Evolutionary conservation across 2,888 invertebrate species (phyloP).

Genomic region (Drosophila birchii): DNA sequence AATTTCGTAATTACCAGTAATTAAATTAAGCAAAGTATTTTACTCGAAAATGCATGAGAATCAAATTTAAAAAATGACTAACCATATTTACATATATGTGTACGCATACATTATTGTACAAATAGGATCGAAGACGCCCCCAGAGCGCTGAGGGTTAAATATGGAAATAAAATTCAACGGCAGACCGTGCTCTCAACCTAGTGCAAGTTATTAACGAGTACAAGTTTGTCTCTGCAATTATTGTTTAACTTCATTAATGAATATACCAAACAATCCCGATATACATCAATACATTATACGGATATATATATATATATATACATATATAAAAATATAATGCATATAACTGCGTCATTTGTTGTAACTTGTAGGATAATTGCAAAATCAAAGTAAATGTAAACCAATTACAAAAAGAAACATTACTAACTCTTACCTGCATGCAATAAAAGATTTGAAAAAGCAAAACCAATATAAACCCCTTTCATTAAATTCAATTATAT

Average conservation of each 20-base stretch:
- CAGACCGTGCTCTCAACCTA: conserved; percentile 32
- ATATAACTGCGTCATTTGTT: conserved; percentile 69
- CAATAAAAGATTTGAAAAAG: conserved; percentile 71
- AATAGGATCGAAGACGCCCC: conserved; percentile 53
- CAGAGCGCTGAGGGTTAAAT: conserved; percentile 12
- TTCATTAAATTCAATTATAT: neutral
- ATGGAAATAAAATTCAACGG: conserved; percentile 31
- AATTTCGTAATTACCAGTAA: conserved; percentile 34
- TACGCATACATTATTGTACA: conserved; percentile 58
- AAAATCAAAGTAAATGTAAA: conserved; percentile 52
- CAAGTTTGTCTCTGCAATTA: conserved; percentile 52
- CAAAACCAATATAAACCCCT: conserved; percentile 3
- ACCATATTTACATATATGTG: conserved; percentile 38
- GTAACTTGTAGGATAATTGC: conserved; percentile 69
- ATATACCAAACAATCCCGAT: conserved; percentile 40
- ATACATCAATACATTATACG: conserved; percentile 51
- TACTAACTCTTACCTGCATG: conserved; percentile 81
- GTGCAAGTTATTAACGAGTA: conserved; percentile 39
- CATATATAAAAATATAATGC: conserved; percentile 49
- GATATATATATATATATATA: conserved; percentile 40
- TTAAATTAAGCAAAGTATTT: conserved; percentile 44
- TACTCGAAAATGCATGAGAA: conserved; percentile 51
- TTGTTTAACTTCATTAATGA: conserved; percentile 45
- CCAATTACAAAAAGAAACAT: conserved; percentile 51
- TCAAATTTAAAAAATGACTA: conserved; percentile 40